Conservation (phyloP, 2,113 vertebrate species). For the Vanacampus margaritifer region DNA sequence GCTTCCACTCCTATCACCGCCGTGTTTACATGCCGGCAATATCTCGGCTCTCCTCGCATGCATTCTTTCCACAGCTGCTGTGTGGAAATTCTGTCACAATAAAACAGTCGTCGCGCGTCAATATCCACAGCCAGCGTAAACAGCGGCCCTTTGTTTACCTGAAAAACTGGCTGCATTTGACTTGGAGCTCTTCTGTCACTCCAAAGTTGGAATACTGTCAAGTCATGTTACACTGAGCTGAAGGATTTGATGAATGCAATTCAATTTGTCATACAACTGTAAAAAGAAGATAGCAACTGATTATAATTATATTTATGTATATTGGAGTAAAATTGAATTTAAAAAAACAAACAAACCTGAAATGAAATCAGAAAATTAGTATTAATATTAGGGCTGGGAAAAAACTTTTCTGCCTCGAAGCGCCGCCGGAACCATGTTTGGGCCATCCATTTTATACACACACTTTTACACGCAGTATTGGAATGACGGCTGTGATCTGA, state of each 20-base stretch:
- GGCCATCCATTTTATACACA: too few relatives aligned
- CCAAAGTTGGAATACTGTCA: not conserved
- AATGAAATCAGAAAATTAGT: too few relatives aligned
- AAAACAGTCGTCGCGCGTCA: constrained; percentile 24
- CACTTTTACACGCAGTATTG: too few relatives aligned
- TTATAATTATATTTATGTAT: too few relatives aligned
- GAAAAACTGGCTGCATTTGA: constrained; percentile 3
- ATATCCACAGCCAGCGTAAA: constrained; percentile 13
- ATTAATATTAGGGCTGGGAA: too few relatives aligned
- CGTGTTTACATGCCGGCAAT: constrained; percentile 41
- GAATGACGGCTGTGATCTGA: too few relatives aligned
- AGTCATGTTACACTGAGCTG: not conserved
- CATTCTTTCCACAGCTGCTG: constrained; percentile 52
- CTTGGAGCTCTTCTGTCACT: constrained; percentile 10
- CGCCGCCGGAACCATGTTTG: too few relatives aligned
- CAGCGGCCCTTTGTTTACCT: constrained; percentile 10
- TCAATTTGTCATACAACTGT: too few relatives aligned
- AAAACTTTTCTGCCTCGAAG: too few relatives aligned
- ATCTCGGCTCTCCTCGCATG: constrained; percentile 25
- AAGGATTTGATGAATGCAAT: not conserved
- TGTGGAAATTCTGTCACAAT: constrained; percentile 39
- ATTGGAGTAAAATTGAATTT: too few relatives aligned
- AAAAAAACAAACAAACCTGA: too few relatives aligned
- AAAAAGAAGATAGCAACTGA: too few relatives aligned
- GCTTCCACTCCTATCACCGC: constrained; percentile 23